phyloP scores from a whole-genome alignment of 2,888 invertebrate species.

The Cataglyphis altisquamis region DNA sequence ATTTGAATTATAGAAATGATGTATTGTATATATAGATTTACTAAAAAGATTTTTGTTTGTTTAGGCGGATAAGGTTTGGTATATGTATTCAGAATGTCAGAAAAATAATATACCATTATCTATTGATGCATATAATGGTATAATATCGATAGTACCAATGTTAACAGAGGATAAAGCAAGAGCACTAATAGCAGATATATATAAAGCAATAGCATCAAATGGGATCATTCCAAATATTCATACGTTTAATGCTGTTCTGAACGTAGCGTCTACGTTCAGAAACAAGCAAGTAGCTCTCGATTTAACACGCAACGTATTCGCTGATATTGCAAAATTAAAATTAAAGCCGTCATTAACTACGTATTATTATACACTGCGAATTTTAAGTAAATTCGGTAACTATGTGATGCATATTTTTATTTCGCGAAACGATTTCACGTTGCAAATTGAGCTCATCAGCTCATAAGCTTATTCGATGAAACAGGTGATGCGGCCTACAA shows the following conservation, averaged over 20 bases:
- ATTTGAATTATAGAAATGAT: background rate
- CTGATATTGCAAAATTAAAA: conserved; percentile 90
- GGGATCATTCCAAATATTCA: conserved; percentile 89
- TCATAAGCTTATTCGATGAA: conserved; percentile 57
- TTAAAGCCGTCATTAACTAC: conserved; percentile 92
- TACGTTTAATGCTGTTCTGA: conserved; percentile 90
- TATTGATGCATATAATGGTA: conserved; percentile 90
- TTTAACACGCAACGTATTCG: conserved; percentile 87
- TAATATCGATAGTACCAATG: conserved; percentile 87
- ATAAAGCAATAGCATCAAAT: conserved; percentile 89
- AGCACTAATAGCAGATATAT: conserved; percentile 88
- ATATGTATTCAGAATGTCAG: conserved; percentile 89
- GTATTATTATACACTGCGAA: conserved; percentile 91
- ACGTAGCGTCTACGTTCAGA: conserved; percentile 87
- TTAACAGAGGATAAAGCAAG: background rate
- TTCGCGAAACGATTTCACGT: background rate
- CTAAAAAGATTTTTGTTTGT: conserved; percentile 19
- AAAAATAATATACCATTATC: conserved; percentile 90
- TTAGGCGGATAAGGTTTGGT: conserved; percentile 89
- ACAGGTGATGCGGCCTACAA: conserved; percentile 89
- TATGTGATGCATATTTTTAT: background rate
- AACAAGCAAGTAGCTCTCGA: conserved; percentile 85
- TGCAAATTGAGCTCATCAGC: background rate
- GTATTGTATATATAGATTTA: background rate
- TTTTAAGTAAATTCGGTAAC: conserved; percentile 91